Conservation (phyloP, 1,140 invertebrate genomes). For the Drosophila pallidifrons region DNA sequence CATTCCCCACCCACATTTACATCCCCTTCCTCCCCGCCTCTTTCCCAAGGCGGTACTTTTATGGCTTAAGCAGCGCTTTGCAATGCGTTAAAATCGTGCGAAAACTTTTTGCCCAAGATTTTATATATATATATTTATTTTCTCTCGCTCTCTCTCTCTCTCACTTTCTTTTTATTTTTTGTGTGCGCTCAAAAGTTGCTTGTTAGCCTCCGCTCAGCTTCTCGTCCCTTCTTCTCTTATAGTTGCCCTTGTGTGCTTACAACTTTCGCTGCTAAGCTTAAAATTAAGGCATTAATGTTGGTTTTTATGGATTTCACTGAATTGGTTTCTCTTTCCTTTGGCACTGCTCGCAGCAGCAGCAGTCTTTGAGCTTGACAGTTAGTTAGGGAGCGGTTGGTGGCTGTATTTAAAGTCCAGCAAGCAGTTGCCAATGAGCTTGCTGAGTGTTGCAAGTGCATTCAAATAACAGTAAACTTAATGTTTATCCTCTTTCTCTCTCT, state of each 20-base stretch:
- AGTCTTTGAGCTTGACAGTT: constrained; percentile 21
- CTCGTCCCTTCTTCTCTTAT: not conserved
- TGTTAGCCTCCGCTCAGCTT: constrained; percentile 25
- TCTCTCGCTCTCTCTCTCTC: constrained; percentile 1
- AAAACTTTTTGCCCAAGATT: constrained; percentile 59
- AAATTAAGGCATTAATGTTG: constrained; percentile 81
- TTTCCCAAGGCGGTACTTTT: constrained; percentile 41
- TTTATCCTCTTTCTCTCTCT: constrained; percentile 11
- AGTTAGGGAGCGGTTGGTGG: constrained; percentile 15
- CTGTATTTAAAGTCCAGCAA: constrained; percentile 66
- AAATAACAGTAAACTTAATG: constrained; percentile 40
- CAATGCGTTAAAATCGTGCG: constrained; percentile 71
- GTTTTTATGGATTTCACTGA: constrained; percentile 69
- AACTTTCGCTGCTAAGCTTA: constrained; percentile 69
- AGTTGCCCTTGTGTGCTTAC: constrained; percentile 28
- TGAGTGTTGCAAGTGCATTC: constrained; percentile 32
- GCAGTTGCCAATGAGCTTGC: constrained; percentile 24
- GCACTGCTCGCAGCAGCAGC: not conserved
- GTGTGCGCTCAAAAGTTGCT: constrained; percentile 46
- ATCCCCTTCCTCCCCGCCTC: not conserved
- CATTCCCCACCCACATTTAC: too few species aligned
- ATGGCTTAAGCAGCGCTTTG: constrained; percentile 63
- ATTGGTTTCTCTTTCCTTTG: constrained; percentile 61
- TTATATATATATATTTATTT: constrained; percentile 18
- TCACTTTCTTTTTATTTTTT: constrained; percentile 36